Base-by-base conservation (phyloP, 2,113 vertebrate species). In the Acanthochromis polyacanthus region DNA sequence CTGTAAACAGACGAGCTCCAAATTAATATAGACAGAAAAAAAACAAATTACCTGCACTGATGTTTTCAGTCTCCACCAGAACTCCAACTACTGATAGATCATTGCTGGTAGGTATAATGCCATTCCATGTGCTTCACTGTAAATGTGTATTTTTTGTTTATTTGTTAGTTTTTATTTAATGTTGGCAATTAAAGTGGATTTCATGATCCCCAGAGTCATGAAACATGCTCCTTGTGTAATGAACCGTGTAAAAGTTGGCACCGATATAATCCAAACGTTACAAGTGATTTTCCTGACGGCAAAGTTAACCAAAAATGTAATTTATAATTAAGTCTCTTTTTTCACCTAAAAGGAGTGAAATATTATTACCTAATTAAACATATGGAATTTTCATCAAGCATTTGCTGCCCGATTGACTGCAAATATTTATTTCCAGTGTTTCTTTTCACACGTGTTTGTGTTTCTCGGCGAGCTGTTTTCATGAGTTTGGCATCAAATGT, bases 401-500 rank as follows among this genome's bases (percentile, higher is more conserved):
- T 32, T 14, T 62, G n/a, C 7, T 38, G 15, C 40, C 10, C 2
- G 12, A 62, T 65, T 43, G 45, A 32, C 46, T 53, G 19, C 7
- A 52, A 32, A 57, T 69, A 66, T 61, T 62, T 81, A 51, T 74
- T 80, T 81, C 16, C 48, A 53, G 23, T 5, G 12, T 74, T 64
- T 59, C 59, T 66, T 78, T 60, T 69, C 53, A 58, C 22, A 59
- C 16, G 14, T 51, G 48, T 62, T 78, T 62, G 59, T 52, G 38
- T 63, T 53, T 77, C 61, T 71, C n/a, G 65, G 7, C 46, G 51
- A 53, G 65, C 68, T 62, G 80, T 78, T 86, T 91, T 75, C 80
- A 73, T 82, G 78, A 70, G 66, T 91, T 86, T 79, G 88, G 84
- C 73, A 90, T 91, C 88, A 91, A 86, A 88, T 92, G 91, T 92